Evolutionary conservation across 2,797 vertebrate genomes (phyloP), one percentile per base, ranked within the genome.

Genomic region (Oreochromis grahami): DNA sequence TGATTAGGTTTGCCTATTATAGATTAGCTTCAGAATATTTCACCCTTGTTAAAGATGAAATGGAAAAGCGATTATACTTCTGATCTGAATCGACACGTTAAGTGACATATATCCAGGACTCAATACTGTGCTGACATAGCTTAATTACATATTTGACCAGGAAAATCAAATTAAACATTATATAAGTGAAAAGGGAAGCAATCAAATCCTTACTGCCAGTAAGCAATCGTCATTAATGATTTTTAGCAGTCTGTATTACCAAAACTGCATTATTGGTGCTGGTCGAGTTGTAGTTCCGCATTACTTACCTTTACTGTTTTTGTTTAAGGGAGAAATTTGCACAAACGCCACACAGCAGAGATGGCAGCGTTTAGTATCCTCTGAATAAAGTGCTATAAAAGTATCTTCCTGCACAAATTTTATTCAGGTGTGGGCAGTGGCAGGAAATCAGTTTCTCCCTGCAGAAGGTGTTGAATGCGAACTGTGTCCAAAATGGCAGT

Each of bases 11-110:
- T 83, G 84, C 86, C 88, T 87, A 84, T 92, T 87, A 92, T 82
- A 93, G 91, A 94, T 94, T 93, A 93, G 90, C 89, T 87, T 77
- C 82, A 85, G 91, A 95, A 94, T 90, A 95, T 92, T 92, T 92
- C 87, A 87, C 76, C 87, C 89, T 87, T 87, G 88, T 90, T 93
- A 89, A 82, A 92, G 88, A 92, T 91, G 50, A 89, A 91, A 93
- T 91, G 85, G 92, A 86, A 91, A 93, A 90, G 83, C 85, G 87
- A 91, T 93, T 87, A 85, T 78, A 45, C 82, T 85, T 91, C 29
- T 84, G 86, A 91, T 94, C 77, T 82, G 84, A 91, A 92, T 91
- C 11, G 53, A 80, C 88, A 89, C n/a, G 81, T 89, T 88, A 89
- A 93, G 78, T 81, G 87, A 91, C 86, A 88, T 89, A 89, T 93